phyloP scores from a whole-genome alignment of 2,888 invertebrate genomes.

The Acleris sparsana region DNA sequence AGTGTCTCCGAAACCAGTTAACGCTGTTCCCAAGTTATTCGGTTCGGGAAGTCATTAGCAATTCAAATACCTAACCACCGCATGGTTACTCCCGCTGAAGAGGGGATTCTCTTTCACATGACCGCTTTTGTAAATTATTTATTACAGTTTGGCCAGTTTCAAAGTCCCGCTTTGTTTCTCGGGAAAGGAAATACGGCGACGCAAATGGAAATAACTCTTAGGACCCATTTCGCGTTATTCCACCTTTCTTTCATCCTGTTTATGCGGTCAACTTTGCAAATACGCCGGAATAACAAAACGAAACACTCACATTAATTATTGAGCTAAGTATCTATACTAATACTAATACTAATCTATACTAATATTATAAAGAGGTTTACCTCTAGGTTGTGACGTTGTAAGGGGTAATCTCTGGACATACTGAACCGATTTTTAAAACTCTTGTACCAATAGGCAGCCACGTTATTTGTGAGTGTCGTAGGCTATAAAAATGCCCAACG shows the following conservation, averaged over 20 bases:
- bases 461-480: too few relatives aligned
- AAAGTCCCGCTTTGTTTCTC: constrained; percentile 67
- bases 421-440: too few relatives aligned
- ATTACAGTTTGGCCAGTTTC: constrained; percentile 74
- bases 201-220: constrained; percentile 58
- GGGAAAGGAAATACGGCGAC: constrained; percentile 58
- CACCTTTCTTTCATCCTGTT: constrained; percentile 40
- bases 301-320: constrained; percentile 11
- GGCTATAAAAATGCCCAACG: too few relatives aligned
- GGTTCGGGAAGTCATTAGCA: constrained; percentile 74
- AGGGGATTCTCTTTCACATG: constrained; percentile 74
- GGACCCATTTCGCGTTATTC: constrained; percentile 33
- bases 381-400: too few relatives aligned
- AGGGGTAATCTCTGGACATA: too few relatives aligned
- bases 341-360: too few relatives aligned
- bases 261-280: constrained; percentile 28
- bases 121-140: constrained; percentile 79
- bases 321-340: constrained; percentile 4
- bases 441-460: too few relatives aligned
- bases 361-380: too few relatives aligned
- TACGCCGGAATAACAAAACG: constrained; percentile 10
- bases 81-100: constrained; percentile 61
- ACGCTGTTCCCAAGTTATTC: constrained; percentile 66
- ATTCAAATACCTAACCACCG: constrained; percentile 77
- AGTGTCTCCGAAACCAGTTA: constrained; percentile 64